These are phyloP conservation scores for Agonopterix subpropinquella DNA, from an alignment of 2,888 invertebrate genomes.

Conservation along the genomic window DNA sequence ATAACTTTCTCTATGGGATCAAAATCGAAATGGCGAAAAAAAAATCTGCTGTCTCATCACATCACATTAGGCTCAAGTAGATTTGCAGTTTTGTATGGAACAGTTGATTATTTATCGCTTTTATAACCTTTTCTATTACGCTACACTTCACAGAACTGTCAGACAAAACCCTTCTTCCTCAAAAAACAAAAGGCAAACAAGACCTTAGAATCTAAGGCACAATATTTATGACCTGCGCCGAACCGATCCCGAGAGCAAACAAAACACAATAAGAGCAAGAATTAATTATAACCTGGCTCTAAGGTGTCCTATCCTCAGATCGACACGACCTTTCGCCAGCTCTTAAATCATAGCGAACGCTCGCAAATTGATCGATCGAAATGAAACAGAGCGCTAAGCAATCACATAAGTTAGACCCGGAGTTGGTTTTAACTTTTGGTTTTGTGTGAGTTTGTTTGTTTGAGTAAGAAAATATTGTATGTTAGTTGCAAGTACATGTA, in stretches of 20 bases:
- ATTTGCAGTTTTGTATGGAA: too few species aligned
- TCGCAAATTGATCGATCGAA: slow-evolving; percentile 38
- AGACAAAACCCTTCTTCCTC: not conserved
- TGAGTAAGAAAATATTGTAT: too few species aligned
- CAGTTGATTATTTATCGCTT: too few species aligned
- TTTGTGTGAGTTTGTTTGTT: too few species aligned
- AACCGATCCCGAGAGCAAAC: slow-evolving; percentile 5
- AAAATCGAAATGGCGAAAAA: too few species aligned
- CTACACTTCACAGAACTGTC: not conserved
- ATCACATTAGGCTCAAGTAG: too few species aligned
- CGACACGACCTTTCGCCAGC: slow-evolving; percentile 60
- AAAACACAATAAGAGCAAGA: slow-evolving; percentile 12
- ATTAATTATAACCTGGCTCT: slow-evolving; percentile 29
- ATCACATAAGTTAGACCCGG: slow-evolving; percentile 23
- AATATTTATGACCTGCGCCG: not conserved
- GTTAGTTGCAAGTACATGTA: too few species aligned
- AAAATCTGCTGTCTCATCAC: too few species aligned
- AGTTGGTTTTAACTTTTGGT: not conserved
- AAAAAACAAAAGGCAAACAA: not conserved
- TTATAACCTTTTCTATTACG: too few species aligned
- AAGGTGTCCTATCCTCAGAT: slow-evolving; percentile 36
- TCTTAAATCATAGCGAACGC: slow-evolving; percentile 42
- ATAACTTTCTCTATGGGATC: too few species aligned
- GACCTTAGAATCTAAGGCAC: not conserved
- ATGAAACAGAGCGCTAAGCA: slow-evolving; percentile 16